Evolutionary conservation across 2,797 vertebrate species (phyloP).

Genomic region (Tragopan temminckii): DNA sequence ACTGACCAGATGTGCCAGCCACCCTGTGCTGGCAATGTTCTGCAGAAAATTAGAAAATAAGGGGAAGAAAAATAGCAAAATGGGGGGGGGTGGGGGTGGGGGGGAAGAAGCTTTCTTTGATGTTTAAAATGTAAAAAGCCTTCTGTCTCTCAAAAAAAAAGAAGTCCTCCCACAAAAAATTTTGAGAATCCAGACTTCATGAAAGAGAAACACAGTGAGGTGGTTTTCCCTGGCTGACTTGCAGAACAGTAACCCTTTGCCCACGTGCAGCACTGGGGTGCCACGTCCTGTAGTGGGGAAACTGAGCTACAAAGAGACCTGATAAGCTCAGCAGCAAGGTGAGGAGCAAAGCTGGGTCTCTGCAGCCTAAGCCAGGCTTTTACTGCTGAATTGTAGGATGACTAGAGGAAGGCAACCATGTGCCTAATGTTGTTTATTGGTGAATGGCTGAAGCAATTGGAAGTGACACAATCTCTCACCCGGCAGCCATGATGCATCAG

Average conservation of each 20-base stretch:
- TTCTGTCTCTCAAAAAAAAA: too few relatives aligned
- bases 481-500: neutral
- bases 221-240: neutral
- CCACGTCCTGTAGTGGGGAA: neutral
- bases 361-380: neutral
- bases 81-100: fast-evolving
- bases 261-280: too few relatives aligned
- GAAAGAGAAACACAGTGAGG: neutral
- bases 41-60: neutral
- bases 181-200: fast-evolving
- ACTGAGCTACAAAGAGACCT: neutral
- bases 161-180: neutral
- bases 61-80: neutral
- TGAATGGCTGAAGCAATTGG: neutral
- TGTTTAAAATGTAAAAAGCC: neutral
- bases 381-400: neutral
- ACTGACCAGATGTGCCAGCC: neutral
- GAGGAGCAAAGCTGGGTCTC: neutral
- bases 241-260: neutral
- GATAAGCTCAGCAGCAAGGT: neutral
- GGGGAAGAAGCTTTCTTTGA: neutral
- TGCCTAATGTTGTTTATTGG: neutral
- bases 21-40: neutral
- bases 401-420: neutral
- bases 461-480: neutral